A percentile compares a stretch with the other conserved stretches of the same genome.
These are phyloP conservation scores for Boleophthalmus pectinirostris DNA, from an alignment of 2,113 vertebrate genomes.

Conservation along the genomic window DNA sequence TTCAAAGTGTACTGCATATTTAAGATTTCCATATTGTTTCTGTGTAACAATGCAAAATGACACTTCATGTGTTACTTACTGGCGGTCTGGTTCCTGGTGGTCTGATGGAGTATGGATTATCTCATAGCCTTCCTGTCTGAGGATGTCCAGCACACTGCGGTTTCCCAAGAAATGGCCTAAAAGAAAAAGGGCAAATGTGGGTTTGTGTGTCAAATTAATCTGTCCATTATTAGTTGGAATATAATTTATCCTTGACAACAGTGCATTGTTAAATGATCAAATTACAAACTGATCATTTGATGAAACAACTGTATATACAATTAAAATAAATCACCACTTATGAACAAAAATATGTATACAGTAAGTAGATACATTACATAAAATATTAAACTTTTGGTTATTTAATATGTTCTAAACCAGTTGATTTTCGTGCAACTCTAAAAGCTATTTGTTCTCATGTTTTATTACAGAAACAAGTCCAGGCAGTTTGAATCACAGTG, in stretches of 20 bases:
- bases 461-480: neutral
- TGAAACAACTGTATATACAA: no score
- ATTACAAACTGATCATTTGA: no score
- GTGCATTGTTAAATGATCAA: no score
- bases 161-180: slow-evolving; percentile 98
- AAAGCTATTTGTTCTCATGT: slow-evolving; percentile 4
- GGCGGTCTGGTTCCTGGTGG: slow-evolving; percentile 78
- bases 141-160: slow-evolving; percentile 95
- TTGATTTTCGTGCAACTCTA: neutral
- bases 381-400: no score
- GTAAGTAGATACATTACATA: no score
- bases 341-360: no score
- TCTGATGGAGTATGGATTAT: slow-evolving; percentile 87
- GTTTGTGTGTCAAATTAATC: neutral
- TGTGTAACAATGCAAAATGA: slow-evolving; percentile 7
- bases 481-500: neutral
- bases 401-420: no score
- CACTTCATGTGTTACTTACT: slow-evolving; percentile 76
- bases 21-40: slow-evolving; percentile 11
- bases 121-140: slow-evolving; percentile 91
- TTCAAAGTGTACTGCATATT: neutral
- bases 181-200: slow-evolving; percentile 37
- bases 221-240: neutral
- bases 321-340: no score
- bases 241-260: neutral